Evolutionary conservation across 2,888 invertebrate species (phyloP).

Genomic region (Zelleria hepariella): DNA sequence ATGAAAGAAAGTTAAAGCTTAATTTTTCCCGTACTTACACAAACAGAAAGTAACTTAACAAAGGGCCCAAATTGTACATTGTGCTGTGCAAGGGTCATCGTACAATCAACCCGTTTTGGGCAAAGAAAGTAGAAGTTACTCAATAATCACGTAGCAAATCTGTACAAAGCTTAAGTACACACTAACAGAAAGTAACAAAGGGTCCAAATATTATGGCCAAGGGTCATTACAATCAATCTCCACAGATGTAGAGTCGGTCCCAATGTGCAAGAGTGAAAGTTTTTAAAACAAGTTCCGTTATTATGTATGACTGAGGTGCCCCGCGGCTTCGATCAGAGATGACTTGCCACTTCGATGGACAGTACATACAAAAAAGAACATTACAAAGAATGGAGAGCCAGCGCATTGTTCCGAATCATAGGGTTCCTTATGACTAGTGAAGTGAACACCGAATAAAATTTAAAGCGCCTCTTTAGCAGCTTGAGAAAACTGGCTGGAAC

Average conservation of each 20-base stretch:
- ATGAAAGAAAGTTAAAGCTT: no score
- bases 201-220: neutral
- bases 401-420: neutral
- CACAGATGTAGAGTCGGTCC: neutral
- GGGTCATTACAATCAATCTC: neutral
- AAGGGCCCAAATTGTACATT: no score
- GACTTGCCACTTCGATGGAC: neutral
- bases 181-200: neutral
- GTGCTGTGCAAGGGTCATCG: no score
- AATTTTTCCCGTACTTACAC: no score
- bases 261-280: neutral
- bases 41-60: no score
- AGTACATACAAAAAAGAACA: neutral
- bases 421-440: neutral
- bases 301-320: neutral
- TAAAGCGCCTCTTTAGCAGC: no score
- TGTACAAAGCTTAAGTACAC: neutral
- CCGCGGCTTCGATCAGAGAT: neutral
- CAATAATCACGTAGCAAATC: neutral
- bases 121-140: neutral
- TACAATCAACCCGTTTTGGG: no score
- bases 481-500: no score
- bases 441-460: neutral
- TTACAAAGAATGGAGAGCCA: neutral
- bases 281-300: neutral